These are phyloP conservation scores for Pyrrhosoma nymphula DNA, from an alignment of 2,888 invertebrate genomes.

Conservation along the genomic window DNA sequence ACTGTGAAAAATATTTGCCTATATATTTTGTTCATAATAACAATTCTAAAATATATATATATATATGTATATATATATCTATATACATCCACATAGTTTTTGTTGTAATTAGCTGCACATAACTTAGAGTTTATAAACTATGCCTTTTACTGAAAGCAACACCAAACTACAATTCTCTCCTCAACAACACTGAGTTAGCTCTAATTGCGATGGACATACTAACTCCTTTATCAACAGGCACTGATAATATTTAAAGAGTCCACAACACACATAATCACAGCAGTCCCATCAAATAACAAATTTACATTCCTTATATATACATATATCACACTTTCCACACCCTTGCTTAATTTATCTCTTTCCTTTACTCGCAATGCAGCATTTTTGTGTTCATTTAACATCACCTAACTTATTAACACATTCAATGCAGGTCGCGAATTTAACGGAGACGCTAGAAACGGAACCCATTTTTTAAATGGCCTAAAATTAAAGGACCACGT, in stretches of 20 bases:
- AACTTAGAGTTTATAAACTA: constrained; percentile 28
- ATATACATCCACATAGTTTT: constrained; percentile 46
- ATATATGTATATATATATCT: not conserved
- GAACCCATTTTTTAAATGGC: too few relatives aligned
- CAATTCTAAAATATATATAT: constrained; percentile 57
- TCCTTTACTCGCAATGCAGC: not conserved
- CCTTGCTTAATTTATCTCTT: not conserved
- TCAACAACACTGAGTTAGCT: constrained; percentile 59
- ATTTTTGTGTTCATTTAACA: not conserved
- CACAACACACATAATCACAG: constrained; percentile 54
- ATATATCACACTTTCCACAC: constrained; percentile 43
- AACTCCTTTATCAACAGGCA: constrained; percentile 60
- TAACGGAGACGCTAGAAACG: too few relatives aligned
- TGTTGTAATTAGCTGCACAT: constrained; percentile 46
- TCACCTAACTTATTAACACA: not conserved
- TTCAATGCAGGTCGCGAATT: too few relatives aligned
- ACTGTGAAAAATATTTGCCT: constrained; percentile 60
- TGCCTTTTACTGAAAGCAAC: constrained; percentile 59
- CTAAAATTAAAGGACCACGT: too few relatives aligned
- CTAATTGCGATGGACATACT: constrained; percentile 62
- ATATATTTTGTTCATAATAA: constrained; percentile 50
- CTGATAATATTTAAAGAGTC: constrained; percentile 51
- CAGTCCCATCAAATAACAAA: constrained; percentile 6
- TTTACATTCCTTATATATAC: not conserved
- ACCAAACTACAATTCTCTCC: constrained; percentile 55